Base-by-base conservation (phyloP, 1,140 invertebrate species). In the Glomeris maerens region DNA sequence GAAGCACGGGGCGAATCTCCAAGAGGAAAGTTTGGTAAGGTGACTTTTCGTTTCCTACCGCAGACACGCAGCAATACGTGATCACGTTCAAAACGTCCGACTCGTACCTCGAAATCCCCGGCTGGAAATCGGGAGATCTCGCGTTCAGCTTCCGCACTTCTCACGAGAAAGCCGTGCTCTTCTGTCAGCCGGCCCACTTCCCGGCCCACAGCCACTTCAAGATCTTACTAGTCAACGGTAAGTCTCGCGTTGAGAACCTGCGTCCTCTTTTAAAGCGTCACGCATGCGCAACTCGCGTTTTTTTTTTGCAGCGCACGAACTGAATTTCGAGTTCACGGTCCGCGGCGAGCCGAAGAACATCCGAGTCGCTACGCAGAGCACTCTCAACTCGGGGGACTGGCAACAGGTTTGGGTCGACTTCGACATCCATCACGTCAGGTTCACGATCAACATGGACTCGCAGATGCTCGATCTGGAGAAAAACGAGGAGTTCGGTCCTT, bases 81-180 rank as follows among this genome's bases (percentile, higher is more conserved):
- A 86, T 94, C 1, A 94, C 89, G 2, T 92, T 94, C 60, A 91
- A 86, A 45, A 89, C 86, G 5, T 85, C 81, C 27, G 83, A 88
- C 58, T 91, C 87, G 0, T 93, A 87, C 60, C 83, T 94, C 47
- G 83, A 88, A 71, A 84, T 92, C 2, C 85, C 84, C 5, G 85
- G 87, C 0, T 93, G 89, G 89, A 72, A 81, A 41, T 85, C 85
- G 59, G 87, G 87, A 2, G 88, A 92, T 62, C 81, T 95, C 55
- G 83, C 84, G 1, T 88, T 94, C 65, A 90, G 86, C 57, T 93
- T 94, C 62, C 72, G 88, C 57, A 95, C 90, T 1, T 90, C 88
- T 3, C 84, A 87, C 31, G 81, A 83, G 60, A 83, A 80, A 60
- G 87, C 87, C 36, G 85, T 93, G 57, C 69, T 95, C 10, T 64